Percentiles rank a stretch among this genome's conserved stretches.
These are phyloP conservation scores for Gymnoscelis rufifasciata DNA, from an alignment of 2,888 invertebrate genomes.

Conservation along the genomic window DNA sequence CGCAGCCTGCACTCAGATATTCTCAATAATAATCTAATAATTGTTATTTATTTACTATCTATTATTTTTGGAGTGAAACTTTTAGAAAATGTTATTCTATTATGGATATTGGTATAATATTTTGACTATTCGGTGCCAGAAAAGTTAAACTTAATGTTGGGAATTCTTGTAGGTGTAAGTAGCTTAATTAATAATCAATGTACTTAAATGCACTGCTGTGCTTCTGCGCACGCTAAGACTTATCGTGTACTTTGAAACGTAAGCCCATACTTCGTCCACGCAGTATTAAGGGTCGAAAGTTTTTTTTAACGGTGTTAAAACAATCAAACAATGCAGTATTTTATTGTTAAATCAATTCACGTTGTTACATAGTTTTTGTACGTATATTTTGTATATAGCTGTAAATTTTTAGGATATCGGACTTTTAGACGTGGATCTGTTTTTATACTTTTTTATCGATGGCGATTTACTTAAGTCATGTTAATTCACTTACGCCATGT, in stretches of 20 bases:
- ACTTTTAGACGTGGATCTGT: conserved; percentile 60
- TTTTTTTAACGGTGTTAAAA: conserved; percentile 39
- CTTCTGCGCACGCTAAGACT: conserved; percentile 57
- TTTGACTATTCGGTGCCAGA: conserved; percentile 30
- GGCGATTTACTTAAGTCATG: conserved; percentile 16
- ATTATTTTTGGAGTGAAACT: conserved; percentile 24
- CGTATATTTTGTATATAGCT: conserved; percentile 73
- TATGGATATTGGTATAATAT: conserved; percentile 12
- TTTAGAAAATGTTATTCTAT: conserved; percentile 19
- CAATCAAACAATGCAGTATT: conserved; percentile 62
- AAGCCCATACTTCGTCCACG: conserved; percentile 52
- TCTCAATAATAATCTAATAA: neutral
- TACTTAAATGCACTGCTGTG: conserved; percentile 62
- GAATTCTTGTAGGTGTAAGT: conserved; percentile 24
- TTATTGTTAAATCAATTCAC: conserved; percentile 52
- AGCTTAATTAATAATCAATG: conserved; percentile 38
- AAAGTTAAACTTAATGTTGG: conserved; percentile 18
- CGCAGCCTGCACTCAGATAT: neutral
- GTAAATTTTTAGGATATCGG: conserved; percentile 70
- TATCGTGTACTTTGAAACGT: conserved; percentile 43
- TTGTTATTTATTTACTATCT: conserved; percentile 26
- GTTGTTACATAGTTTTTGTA: conserved; percentile 59
- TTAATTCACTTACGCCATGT: conserved; percentile 24
- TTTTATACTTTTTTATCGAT: conserved; percentile 51
- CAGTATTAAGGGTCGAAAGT: conserved; percentile 53